phyloP scores from a whole-genome alignment of 2,888 invertebrate genomes.

The Papilio demoleus region DNA sequence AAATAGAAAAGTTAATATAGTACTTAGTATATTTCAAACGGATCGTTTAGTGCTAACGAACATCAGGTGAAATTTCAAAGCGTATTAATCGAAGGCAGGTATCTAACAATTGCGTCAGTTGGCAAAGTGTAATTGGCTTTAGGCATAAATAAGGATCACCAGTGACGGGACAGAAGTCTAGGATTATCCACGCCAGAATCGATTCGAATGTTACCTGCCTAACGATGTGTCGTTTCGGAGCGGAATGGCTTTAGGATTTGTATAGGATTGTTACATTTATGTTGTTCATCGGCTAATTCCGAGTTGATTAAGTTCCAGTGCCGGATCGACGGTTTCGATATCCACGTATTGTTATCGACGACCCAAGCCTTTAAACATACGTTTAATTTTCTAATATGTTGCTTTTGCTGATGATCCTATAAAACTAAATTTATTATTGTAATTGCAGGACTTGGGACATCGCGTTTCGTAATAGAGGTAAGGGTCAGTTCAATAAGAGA shows the following conservation, averaged over 20 bases:
- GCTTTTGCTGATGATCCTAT: neutral
- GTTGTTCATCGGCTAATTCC: slow-evolving; percentile 28
- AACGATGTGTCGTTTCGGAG: slow-evolving; percentile 40
- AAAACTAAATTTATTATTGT: neutral
- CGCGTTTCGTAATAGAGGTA: neutral
- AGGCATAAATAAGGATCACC: slow-evolving; percentile 41
- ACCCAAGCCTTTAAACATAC: slow-evolving; percentile 4
- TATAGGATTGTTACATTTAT: slow-evolving; percentile 38
- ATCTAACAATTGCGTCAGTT: slow-evolving; percentile 40
- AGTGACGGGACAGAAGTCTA: slow-evolving; percentile 37
- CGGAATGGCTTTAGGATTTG: slow-evolving; percentile 33
- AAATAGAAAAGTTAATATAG: no score
- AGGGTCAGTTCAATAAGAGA: neutral
- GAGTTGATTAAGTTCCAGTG: slow-evolving; percentile 28
- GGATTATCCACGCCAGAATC: slow-evolving; percentile 41
- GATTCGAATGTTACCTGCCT: slow-evolving; percentile 40
- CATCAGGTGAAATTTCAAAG: slow-evolving; percentile 10
- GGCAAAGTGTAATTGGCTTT: slow-evolving; percentile 40
- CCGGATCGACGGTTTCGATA: neutral
- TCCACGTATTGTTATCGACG: slow-evolving; percentile 6
- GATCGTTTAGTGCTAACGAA: neutral
- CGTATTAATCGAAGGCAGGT: slow-evolving; percentile 29
- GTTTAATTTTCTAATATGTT: neutral
- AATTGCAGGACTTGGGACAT: neutral
- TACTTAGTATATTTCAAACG: neutral